A percentile compares a stretch with the other conserved stretches of the same genome.
Conservation (phyloP, 1,140 invertebrate genomes). For the Rhizoglyphus robini region DNA sequence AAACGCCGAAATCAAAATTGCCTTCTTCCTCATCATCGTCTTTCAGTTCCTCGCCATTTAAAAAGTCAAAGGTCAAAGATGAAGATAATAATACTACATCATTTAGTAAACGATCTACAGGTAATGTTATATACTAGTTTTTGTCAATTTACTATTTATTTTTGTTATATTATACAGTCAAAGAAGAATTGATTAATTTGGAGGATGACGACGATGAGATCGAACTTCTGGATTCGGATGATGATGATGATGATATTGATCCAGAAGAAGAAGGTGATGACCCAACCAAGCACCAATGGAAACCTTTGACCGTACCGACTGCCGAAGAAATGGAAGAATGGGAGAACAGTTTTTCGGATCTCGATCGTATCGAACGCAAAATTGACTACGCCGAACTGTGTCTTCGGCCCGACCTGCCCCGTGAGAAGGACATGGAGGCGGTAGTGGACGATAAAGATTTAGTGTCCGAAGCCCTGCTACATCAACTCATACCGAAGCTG, state of each 20-base stretch:
- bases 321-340: not conserved
- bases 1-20: too few species aligned
- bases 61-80: too few species aligned
- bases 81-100: too few species aligned
- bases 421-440: not conserved
- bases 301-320: not conserved
- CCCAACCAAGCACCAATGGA: not conserved
- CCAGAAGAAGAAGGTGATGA: not conserved
- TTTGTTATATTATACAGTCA: not conserved
- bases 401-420: not conserved
- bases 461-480: not conserved
- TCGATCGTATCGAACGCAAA: not conserved
- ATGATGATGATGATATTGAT: not conserved
- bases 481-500: not conserved
- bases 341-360: not conserved
- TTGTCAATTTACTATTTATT: too few species aligned
- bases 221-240: too few species aligned
- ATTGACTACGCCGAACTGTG: not conserved
- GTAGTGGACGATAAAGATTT: not conserved
- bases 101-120: too few species aligned
- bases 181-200: not conserved
- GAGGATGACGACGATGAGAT: not conserved
- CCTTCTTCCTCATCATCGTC: too few species aligned
- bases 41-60: too few species aligned
- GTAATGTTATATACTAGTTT: too few species aligned